phyloP scores from a whole-genome alignment of 2,797 vertebrate genomes.

The Tympanoctomys barrerae region DNA sequence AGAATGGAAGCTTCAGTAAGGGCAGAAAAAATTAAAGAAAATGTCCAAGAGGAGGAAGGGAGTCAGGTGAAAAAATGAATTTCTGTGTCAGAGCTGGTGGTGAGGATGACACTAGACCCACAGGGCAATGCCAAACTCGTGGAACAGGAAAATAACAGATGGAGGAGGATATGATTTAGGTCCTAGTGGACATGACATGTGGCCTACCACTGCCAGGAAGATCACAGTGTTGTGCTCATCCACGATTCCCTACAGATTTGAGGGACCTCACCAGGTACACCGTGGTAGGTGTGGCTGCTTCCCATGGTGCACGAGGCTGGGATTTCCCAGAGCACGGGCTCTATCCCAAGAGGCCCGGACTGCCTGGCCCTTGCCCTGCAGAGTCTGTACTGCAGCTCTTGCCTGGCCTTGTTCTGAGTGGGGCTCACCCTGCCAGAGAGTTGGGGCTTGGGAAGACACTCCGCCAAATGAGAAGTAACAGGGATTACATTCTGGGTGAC shows the following conservation, averaged over 20 bases:
- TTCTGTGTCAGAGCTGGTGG: background rate
- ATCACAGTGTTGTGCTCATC: too few species aligned
- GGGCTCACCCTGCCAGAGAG: background rate
- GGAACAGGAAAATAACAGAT: too few species aligned
- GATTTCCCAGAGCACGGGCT: background rate
- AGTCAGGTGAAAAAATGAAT: background rate
- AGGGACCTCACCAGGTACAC: background rate
- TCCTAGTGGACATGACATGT: accelerated
- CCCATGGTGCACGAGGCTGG: background rate
- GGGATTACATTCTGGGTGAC: background rate
- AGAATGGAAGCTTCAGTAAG: background rate
- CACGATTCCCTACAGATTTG: background rate
- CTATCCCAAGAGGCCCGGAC: background rate
- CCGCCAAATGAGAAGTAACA: background rate
- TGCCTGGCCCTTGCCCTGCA: accelerated
- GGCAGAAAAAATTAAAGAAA: background rate
- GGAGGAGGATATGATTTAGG: background rate
- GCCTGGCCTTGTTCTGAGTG: background rate
- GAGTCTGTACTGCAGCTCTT: too few species aligned
- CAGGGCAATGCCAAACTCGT: too few species aligned
- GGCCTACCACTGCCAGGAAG: background rate
- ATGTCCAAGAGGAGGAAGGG: background rate
- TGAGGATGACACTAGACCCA: background rate
- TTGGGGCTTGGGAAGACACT: too few species aligned
- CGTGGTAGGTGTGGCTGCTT: background rate